phyloP scores from a whole-genome alignment of 2,113 vertebrate species.

The Gadus chalcogrammus region DNA sequence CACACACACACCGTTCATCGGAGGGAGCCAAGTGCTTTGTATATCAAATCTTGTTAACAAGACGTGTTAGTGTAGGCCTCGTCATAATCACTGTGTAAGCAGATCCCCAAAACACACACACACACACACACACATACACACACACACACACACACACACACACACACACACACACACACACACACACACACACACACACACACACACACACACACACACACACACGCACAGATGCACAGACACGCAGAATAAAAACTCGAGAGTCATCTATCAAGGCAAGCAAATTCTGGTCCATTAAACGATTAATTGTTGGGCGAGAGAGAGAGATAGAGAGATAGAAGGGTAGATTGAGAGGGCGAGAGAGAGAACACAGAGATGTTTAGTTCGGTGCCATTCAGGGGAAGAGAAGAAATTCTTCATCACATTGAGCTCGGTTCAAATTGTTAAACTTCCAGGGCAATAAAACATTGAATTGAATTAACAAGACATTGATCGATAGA shows the following conservation, averaged over 20 bases:
- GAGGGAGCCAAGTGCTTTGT: constrained; percentile 11
- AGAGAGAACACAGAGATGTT: not conserved
- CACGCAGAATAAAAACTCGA: not conserved
- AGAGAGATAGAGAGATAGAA: constrained; percentile 4
- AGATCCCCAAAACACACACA: constrained; percentile 11
- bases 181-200: constrained; percentile 4
- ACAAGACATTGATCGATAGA: too few relatives aligned
- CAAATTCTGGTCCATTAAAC: not conserved
- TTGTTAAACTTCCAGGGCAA: too few relatives aligned
- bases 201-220: not conserved
- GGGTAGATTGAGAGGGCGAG: not conserved
- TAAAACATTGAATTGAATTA: too few relatives aligned
- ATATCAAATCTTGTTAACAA: constrained; percentile 30
- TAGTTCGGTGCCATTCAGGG: too few relatives aligned
- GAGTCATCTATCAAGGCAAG: not conserved
- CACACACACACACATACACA: constrained; percentile 16
- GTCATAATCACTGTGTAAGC: constrained; percentile 27
- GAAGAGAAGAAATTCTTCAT: too few relatives aligned
- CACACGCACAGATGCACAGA: not conserved
- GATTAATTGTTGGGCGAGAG: not conserved
- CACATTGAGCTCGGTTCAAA: too few relatives aligned
- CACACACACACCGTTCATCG: not conserved
- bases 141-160: not conserved
- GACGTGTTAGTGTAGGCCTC: not conserved
- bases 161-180: constrained; percentile 11